phyloP scores from a whole-genome alignment of 2,888 invertebrate genomes.

The Idaea straminata region DNA sequence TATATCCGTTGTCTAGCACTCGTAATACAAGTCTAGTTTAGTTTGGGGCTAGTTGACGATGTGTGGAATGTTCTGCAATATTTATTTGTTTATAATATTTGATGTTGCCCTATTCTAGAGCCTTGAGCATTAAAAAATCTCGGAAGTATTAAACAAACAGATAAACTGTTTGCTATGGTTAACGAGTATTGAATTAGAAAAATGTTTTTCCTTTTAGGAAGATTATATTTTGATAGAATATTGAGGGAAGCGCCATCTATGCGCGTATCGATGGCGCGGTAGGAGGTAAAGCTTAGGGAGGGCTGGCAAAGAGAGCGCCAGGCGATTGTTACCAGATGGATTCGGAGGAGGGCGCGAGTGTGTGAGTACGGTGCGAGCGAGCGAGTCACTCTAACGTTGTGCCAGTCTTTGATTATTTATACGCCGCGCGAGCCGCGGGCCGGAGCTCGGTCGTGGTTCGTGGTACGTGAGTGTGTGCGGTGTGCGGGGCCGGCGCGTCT shows the following conservation, averaged over 20 bases:
- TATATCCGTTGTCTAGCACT: too few species aligned
- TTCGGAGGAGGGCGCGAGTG: constrained; percentile 13
- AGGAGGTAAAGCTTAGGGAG: neutral
- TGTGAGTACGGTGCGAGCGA: constrained; percentile 25
- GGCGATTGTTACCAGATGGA: neutral
- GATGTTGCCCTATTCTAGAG: too few species aligned
- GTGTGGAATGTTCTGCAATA: too few species aligned
- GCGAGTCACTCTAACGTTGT: constrained; percentile 3
- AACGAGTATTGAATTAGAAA: neutral
- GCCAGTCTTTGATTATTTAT: constrained; percentile 51
- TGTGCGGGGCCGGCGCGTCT: constrained; percentile 70
- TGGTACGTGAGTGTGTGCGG: constrained; percentile 61
- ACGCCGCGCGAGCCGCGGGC: constrained; percentile 79
- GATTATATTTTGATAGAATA: neutral
- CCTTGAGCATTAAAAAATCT: too few species aligned
- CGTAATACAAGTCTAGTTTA: too few species aligned
- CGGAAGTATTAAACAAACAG: too few species aligned
- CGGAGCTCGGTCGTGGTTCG: constrained; percentile 77
- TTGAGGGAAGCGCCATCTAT: constrained; percentile 11
- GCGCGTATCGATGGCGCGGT: neutral
- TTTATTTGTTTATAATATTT: too few species aligned
- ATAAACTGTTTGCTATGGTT: too few species aligned
- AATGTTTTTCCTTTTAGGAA: neutral
- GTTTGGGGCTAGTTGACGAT: too few species aligned
- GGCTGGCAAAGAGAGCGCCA: neutral